A percentile compares a stretch with the other conserved stretches of the same genome.
phyloP scores from a whole-genome alignment of 1,140 invertebrate species.

The Lepidurus couesii region DNA sequence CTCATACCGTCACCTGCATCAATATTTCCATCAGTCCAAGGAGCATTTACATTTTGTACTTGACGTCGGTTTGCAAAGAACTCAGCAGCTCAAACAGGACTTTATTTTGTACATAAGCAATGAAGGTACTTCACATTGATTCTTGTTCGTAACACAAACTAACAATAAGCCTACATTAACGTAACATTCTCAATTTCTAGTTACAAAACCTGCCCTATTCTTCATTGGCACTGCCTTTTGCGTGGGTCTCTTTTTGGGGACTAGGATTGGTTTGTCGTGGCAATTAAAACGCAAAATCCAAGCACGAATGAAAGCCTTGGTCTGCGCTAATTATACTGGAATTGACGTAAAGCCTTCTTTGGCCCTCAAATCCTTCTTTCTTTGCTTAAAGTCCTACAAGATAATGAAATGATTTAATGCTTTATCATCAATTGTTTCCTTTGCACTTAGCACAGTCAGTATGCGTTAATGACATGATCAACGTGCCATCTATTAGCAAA shows the following conservation, averaged over 20 bases:
- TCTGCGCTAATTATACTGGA: slow-evolving; percentile 51
- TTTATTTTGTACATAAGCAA: slow-evolving; percentile 16
- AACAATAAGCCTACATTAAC: too few relatives aligned
- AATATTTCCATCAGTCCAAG: background rate
- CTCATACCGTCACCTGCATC: background rate
- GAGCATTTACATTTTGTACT: background rate
- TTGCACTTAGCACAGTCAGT: slow-evolving; percentile 47
- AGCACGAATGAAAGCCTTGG: slow-evolving; percentile 51
- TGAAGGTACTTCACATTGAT: background rate
- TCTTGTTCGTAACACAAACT: background rate
- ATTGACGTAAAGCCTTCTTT: slow-evolving; percentile 47
- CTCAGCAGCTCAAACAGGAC: background rate
- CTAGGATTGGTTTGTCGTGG: slow-evolving; percentile 47
- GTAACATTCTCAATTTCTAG: slow-evolving; percentile 36
- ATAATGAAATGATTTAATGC: background rate
- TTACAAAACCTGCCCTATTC: slow-evolving; percentile 48
- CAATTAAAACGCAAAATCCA: slow-evolving; percentile 38
- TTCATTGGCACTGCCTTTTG: slow-evolving; percentile 44
- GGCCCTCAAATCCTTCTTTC: slow-evolving; percentile 29
- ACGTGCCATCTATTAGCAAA: slow-evolving; percentile 51
- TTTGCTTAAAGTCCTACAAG: too few relatives aligned
- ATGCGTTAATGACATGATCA: slow-evolving; percentile 52
- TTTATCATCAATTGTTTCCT: background rate
- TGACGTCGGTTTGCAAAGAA: background rate
- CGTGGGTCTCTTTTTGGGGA: slow-evolving; percentile 49